Conservation (phyloP, 2,797 vertebrate species). For the Poeciliopsis presidionis region DNA sequence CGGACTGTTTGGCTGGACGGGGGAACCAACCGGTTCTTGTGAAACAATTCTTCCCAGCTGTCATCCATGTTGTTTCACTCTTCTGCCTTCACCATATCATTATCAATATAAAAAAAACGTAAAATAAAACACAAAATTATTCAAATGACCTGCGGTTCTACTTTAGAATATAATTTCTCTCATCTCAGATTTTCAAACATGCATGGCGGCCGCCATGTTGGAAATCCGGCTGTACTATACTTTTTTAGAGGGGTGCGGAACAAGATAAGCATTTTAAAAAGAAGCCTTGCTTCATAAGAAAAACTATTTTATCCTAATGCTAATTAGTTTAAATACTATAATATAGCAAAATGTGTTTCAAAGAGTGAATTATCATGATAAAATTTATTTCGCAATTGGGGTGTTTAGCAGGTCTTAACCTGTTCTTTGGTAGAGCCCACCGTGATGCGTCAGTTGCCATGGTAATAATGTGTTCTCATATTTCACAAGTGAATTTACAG, state of each 20-base stretch:
- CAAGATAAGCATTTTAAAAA: fast-evolving
- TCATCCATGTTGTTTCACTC: constrained; percentile 51
- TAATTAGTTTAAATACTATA: fast-evolving
- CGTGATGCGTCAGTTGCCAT: constrained; percentile 75
- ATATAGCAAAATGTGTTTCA: neutral
- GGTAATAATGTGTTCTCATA: constrained; percentile 52
- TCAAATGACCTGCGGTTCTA: neutral
- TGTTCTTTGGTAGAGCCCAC: constrained; percentile 61
- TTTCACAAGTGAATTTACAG: neutral
- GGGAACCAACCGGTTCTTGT: constrained; percentile 72
- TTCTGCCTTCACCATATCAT: constrained; percentile 47
- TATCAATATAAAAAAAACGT: neutral
- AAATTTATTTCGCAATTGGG: fast-evolving
- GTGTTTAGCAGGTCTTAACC: fast-evolving
- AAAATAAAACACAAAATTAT: fast-evolving
- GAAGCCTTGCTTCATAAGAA: fast-evolving
- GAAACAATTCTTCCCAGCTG: constrained; percentile 80
- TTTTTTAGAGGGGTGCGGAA: neutral
- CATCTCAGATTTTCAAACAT: constrained; percentile 36
- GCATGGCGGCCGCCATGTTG: constrained; percentile 67
- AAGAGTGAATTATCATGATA: fast-evolving
- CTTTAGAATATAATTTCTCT: neutral
- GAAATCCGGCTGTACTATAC: constrained; percentile 26
- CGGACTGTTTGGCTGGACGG: constrained; percentile 79
- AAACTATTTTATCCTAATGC: fast-evolving